Evolutionary conservation across 2,888 invertebrate genomes (phyloP).

Genomic region (Sisyra nigra): DNA sequence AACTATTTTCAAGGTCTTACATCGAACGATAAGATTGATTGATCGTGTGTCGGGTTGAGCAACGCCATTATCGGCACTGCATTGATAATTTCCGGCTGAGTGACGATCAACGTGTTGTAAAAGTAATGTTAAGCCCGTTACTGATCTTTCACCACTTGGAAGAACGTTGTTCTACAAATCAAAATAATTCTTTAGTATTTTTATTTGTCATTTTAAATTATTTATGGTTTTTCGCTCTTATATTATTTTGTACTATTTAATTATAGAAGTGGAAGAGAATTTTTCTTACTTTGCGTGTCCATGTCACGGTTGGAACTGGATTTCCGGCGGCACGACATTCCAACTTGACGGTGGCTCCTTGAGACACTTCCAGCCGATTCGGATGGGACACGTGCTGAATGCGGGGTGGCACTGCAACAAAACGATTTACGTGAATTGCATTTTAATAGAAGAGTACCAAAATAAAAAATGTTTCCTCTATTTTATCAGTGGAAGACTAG

Average conservation of each 20-base stretch:
- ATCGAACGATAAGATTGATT: constrained; percentile 31
- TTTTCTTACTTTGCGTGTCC: constrained; percentile 31
- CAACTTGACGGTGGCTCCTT: constrained; percentile 32
- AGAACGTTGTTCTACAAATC: constrained; percentile 30
- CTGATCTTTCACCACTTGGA: constrained; percentile 35
- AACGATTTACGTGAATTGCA: too few relatives aligned
- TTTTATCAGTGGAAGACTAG: too few relatives aligned
- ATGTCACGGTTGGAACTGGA: constrained; percentile 33
- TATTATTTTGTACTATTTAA: too few relatives aligned
- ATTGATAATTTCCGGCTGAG: constrained; percentile 37
- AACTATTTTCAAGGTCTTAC: too few relatives aligned
- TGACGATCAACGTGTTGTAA: constrained; percentile 38
- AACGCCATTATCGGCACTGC: constrained; percentile 36
- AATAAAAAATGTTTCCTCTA: too few relatives aligned
- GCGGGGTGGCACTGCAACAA: constrained; percentile 32
- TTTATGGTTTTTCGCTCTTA: too few relatives aligned
- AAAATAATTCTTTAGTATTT: too few relatives aligned
- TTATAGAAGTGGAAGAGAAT: too few relatives aligned
- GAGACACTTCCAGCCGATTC: constrained; percentile 33
- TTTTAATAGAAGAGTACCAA: too few relatives aligned
- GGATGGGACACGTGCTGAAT: constrained; percentile 33
- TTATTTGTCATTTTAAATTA: too few relatives aligned
- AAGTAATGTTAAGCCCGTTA: constrained; percentile 32
- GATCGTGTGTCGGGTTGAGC: constrained; percentile 30
- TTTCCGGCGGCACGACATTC: constrained; percentile 35